These are phyloP conservation scores for Malacosoma neustria DNA, from an alignment of 2,888 invertebrate genomes.

Conservation along the genomic window DNA sequence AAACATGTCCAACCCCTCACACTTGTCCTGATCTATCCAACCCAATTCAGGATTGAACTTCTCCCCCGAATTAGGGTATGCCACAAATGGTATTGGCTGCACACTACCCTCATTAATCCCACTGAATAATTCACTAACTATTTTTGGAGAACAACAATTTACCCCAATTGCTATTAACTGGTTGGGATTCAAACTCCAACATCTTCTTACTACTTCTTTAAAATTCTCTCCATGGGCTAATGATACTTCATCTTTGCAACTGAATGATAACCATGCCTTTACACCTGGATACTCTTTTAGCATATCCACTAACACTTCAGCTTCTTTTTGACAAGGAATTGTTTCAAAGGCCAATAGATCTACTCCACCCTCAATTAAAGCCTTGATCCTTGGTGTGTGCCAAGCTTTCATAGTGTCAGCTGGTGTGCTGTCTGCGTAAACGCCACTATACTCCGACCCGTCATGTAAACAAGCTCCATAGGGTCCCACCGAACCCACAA, in stretches of 20 bases:
- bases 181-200: slow-evolving; percentile 78
- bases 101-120: slow-evolving; percentile 35
- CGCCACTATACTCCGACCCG: slow-evolving; percentile 92
- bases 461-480: slow-evolving; percentile 92
- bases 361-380: slow-evolving; percentile 84
- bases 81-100: slow-evolving; percentile 80
- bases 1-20: slow-evolving; percentile 78
- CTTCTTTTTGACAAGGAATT: slow-evolving; percentile 89
- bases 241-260: slow-evolving; percentile 77
- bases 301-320: slow-evolving; percentile 83
- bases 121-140: slow-evolving; percentile 40
- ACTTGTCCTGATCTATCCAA: slow-evolving; percentile 79
- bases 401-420: slow-evolving; percentile 80
- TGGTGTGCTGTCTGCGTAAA: slow-evolving; percentile 78
- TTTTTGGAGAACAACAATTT: slow-evolving; percentile 81
- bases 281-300: slow-evolving; percentile 83
- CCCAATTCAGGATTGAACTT: slow-evolving; percentile 76
- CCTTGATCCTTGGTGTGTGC: slow-evolving; percentile 87
- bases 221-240: slow-evolving; percentile 87
- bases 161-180: slow-evolving; percentile 88
- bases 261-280: slow-evolving; percentile 93
- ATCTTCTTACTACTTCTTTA: slow-evolving; percentile 76
- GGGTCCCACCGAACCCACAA: slow-evolving; percentile 93
- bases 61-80: slow-evolving; percentile 95
- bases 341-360: slow-evolving; percentile 95